Percentiles rank a stretch among this genome's conserved stretches.
phyloP scores from a whole-genome alignment of 2,888 invertebrate genomes.

The Embidobia sp. region DNA sequence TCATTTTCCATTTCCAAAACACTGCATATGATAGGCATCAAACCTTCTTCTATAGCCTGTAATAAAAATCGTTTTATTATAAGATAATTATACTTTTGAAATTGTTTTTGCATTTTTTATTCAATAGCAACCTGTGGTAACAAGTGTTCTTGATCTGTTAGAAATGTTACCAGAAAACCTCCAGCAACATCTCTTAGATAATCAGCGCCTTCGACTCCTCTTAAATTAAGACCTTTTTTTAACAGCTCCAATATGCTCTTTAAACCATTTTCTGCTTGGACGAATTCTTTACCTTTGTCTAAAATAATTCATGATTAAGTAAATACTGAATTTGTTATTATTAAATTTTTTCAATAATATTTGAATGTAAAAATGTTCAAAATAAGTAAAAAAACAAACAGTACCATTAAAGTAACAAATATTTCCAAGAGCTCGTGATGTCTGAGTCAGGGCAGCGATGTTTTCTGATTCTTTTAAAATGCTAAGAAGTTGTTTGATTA shows the following conservation, averaged over 20 bases:
- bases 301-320: constrained; percentile 22
- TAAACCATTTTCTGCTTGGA: constrained; percentile 82
- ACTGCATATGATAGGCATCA: constrained; percentile 82
- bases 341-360: constrained; percentile 1
- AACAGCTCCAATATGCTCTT: constrained; percentile 75
- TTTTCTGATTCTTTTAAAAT: constrained; percentile 81
- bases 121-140: constrained; percentile 82
- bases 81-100: constrained; percentile 33
- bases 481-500: constrained; percentile 84
- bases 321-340: too few relatives aligned
- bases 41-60: constrained; percentile 81
- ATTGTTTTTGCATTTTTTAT: background rate
- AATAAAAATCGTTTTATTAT: constrained; percentile 16
- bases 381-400: background rate
- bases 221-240: constrained; percentile 68
- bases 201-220: constrained; percentile 70
- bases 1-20: constrained; percentile 81
- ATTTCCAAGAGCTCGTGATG: constrained; percentile 92
- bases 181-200: constrained; percentile 86
- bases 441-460: constrained; percentile 86
- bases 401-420: constrained; percentile 94
- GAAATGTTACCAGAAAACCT: constrained; percentile 91
- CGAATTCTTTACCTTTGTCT: constrained; percentile 76
- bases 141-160: constrained; percentile 87
- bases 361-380: too few relatives aligned